phyloP scores from a whole-genome alignment of 2,888 invertebrate species.

The Leuctra nigra region DNA sequence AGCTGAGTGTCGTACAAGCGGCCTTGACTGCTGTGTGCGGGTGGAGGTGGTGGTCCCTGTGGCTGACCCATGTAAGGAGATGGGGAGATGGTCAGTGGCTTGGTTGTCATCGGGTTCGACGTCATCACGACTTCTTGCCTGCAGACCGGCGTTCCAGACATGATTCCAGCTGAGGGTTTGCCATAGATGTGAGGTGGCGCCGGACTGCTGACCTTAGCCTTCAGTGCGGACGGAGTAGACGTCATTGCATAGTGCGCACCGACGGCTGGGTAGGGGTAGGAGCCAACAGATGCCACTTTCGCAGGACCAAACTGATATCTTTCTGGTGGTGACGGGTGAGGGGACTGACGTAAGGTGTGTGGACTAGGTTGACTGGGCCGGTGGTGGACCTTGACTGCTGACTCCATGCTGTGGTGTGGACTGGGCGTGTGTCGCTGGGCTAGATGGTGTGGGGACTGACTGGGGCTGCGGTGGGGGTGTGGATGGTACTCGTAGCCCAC shows the following conservation, averaged over 20 bases:
- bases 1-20: constrained; percentile 34
- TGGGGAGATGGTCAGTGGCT: constrained; percentile 45
- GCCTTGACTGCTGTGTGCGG: constrained; percentile 45
- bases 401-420: constrained; percentile 24
- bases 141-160: constrained; percentile 49
- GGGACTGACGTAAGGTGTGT: constrained; percentile 40
- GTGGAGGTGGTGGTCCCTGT: constrained; percentile 39
- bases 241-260: constrained; percentile 45
- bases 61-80: constrained; percentile 46
- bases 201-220: constrained; percentile 70
- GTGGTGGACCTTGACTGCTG: constrained; percentile 20
- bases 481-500: constrained; percentile 31
- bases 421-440: constrained; percentile 35
- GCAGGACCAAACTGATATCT: constrained; percentile 26
- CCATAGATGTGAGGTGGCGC: constrained; percentile 71
- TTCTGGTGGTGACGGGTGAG: constrained; percentile 40
- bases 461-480: constrained; percentile 37
- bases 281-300: constrained; percentile 33
- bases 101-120: constrained; percentile 49
- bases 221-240: constrained; percentile 34
- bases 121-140: constrained; percentile 40
- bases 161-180: constrained; percentile 49
- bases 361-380: constrained; percentile 43
- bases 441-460: constrained; percentile 43
- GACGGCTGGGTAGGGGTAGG: constrained; percentile 42